These are phyloP conservation scores for Elymnias hypermnestra DNA, from an alignment of 1,140 invertebrate genomes.

Conservation along the genomic window DNA sequence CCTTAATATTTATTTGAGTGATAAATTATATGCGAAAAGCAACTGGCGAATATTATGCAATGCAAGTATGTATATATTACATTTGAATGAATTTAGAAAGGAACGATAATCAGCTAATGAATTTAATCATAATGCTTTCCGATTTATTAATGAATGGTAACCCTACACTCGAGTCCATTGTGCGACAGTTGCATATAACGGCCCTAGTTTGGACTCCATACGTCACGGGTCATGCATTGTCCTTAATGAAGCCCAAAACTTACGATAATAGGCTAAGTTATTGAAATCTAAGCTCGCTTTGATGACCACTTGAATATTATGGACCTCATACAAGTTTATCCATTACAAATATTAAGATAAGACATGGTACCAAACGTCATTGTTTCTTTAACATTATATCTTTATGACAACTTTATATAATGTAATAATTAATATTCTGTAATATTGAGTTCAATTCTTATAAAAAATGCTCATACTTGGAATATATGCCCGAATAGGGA, in stretches of 20 bases:
- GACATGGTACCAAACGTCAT: neutral
- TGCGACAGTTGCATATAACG: slow-evolving; percentile 60
- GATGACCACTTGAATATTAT: slow-evolving; percentile 52
- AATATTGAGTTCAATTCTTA: too few species aligned
- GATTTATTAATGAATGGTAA: neutral
- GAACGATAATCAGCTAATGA: neutral
- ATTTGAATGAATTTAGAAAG: too few species aligned
- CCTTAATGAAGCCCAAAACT: slow-evolving; percentile 61
- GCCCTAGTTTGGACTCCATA: slow-evolving; percentile 42
- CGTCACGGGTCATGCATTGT: slow-evolving; percentile 48
- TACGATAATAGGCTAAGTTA: slow-evolving; percentile 52
- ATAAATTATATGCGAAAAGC: too few species aligned
- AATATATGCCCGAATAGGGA: too few species aligned
- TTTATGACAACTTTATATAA: too few species aligned
- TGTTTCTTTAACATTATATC: too few species aligned
- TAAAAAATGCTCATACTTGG: too few species aligned
- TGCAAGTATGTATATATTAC: too few species aligned
- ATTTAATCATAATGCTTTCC: neutral
- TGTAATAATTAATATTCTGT: too few species aligned
- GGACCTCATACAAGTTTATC: slow-evolving; percentile 17
- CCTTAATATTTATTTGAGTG: too few species aligned
- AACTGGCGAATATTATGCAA: too few species aligned
- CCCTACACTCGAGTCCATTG: slow-evolving; percentile 31
- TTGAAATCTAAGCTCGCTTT: slow-evolving; percentile 47
- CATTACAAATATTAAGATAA: slow-evolving; percentile 41